These are phyloP conservation scores for Falco naumanni DNA, from an alignment of 2,797 vertebrate genomes.

Conservation along the genomic window DNA sequence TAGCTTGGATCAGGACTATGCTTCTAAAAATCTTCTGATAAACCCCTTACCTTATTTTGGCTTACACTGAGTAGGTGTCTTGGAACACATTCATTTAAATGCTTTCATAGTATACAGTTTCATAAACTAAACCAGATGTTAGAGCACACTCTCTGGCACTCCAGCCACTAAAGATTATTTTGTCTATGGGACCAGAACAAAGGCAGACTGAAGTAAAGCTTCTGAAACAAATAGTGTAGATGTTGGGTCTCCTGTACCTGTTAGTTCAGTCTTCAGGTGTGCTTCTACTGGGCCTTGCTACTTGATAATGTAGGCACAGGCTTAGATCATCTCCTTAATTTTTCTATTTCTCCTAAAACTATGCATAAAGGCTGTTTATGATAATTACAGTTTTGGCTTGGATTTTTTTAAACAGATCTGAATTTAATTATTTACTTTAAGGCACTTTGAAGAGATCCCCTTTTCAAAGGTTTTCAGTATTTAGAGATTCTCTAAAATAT, in stretches of 20 bases:
- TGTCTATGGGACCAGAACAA: not conserved
- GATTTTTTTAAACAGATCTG: not conserved
- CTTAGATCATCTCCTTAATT: not conserved
- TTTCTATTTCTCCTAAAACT: not conserved
- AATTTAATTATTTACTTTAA: not conserved
- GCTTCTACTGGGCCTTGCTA: not conserved
- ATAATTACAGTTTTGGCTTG: not conserved
- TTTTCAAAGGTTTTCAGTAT: not conserved
- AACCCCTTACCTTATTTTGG: not conserved
- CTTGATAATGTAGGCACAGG: not conserved
- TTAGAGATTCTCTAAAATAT: not conserved
- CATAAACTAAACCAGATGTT: not conserved
- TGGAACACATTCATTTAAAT: not conserved
- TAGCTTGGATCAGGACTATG: not conserved
- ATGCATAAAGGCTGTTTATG: not conserved
- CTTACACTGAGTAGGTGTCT: not conserved
- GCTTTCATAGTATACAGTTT: not conserved
- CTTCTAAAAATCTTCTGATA: not conserved
- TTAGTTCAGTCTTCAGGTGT: not conserved
- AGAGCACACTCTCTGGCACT: not conserved
- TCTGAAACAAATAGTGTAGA: not conserved
- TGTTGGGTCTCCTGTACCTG: not conserved
- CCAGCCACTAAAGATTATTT: not conserved
- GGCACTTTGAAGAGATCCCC: not conserved
- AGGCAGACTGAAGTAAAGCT: not conserved